These are phyloP conservation scores for Cyclargus thomasi DNA, from an alignment of 1,140 invertebrate species.

Conservation along the genomic window DNA sequence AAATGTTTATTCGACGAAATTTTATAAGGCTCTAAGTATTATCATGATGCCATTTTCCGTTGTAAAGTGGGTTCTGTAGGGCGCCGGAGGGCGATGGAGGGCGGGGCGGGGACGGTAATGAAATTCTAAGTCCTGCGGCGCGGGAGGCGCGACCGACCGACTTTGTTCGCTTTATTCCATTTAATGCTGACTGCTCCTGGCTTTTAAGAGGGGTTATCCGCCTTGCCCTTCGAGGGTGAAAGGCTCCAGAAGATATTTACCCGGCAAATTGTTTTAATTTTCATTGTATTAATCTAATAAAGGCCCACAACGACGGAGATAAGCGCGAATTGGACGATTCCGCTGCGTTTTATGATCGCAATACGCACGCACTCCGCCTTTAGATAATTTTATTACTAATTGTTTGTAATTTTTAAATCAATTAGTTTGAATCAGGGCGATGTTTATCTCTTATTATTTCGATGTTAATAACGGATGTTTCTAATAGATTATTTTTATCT, in stretches of 20 bases:
- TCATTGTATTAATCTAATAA: slow-evolving; percentile 74
- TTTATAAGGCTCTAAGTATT: slow-evolving; percentile 71
- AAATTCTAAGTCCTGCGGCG: slow-evolving; percentile 65
- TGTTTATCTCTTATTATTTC: neutral
- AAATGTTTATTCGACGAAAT: slow-evolving; percentile 71
- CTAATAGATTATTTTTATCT: too few relatives aligned
- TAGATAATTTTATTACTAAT: slow-evolving; percentile 51
- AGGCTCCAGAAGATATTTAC: slow-evolving; percentile 75
- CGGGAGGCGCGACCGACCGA: slow-evolving; percentile 57
- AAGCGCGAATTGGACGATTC: slow-evolving; percentile 59
- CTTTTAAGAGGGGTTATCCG: slow-evolving; percentile 74
- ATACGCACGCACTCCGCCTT: slow-evolving; percentile 37
- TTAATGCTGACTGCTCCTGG: slow-evolving; percentile 74
- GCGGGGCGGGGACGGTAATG: slow-evolving; percentile 50
- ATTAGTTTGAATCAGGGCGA: slow-evolving; percentile 19
- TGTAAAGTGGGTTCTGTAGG: slow-evolving; percentile 69
- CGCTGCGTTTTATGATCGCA: slow-evolving; percentile 55
- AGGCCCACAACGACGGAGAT: slow-evolving; percentile 63
- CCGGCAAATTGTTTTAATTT: slow-evolving; percentile 77
- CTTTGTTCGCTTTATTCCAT: slow-evolving; percentile 72
- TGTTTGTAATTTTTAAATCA: slow-evolving; percentile 30
- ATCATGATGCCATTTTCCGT: slow-evolving; percentile 71
- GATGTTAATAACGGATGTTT: too few relatives aligned
- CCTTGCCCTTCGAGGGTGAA: slow-evolving; percentile 70
- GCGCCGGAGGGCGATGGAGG: slow-evolving; percentile 36